These are phyloP conservation scores for Acrobasis suavella DNA, from an alignment of 2,888 invertebrate species.

Conservation along the genomic window DNA sequence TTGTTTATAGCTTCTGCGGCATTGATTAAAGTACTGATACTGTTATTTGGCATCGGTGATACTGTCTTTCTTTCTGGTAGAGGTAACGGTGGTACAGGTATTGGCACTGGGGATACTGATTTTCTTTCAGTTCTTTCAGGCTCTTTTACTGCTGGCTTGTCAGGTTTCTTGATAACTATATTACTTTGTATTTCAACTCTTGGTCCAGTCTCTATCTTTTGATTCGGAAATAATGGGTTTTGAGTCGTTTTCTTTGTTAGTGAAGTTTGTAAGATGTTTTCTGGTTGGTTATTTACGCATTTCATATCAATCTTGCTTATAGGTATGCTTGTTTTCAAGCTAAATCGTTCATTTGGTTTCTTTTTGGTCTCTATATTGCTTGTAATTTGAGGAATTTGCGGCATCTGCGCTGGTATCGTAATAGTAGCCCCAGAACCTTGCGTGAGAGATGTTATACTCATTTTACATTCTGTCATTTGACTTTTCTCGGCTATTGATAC, in stretches of 20 bases:
- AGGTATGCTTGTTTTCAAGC: conserved; percentile 76
- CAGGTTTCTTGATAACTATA: conserved; percentile 62
- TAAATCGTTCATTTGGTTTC: conserved; percentile 65
- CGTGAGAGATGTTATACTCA: conserved; percentile 60
- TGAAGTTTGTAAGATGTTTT: conserved; percentile 44
- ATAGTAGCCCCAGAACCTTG: conserved; percentile 64
- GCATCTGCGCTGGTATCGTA: conserved; percentile 44
- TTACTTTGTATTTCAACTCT: conserved; percentile 74
- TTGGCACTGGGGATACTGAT: conserved; percentile 30
- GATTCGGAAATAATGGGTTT: conserved; percentile 36
- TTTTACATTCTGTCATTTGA: conserved; percentile 52
- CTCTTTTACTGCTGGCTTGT: conserved; percentile 43
- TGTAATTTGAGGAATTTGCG: conserved; percentile 38
- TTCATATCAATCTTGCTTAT: conserved; percentile 77
- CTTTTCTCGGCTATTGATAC: conserved; percentile 42
- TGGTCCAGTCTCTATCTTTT: conserved; percentile 40
- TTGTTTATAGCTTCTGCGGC: conserved; percentile 67
- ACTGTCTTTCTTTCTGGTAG: conserved; percentile 34
- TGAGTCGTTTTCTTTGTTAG: conserved; percentile 38
- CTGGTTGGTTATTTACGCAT: conserved; percentile 58
- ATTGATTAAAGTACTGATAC: conserved; percentile 60
- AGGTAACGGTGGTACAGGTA: conserved; percentile 44
- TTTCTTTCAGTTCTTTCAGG: conserved; percentile 48
- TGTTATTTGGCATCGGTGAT: conserved; percentile 39
- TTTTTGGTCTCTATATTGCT: conserved; percentile 55